Evolutionary conservation across 2,113 vertebrate species (phyloP), one percentile per base, ranked within the genome.

Genomic region (Scomber scombrus): DNA sequence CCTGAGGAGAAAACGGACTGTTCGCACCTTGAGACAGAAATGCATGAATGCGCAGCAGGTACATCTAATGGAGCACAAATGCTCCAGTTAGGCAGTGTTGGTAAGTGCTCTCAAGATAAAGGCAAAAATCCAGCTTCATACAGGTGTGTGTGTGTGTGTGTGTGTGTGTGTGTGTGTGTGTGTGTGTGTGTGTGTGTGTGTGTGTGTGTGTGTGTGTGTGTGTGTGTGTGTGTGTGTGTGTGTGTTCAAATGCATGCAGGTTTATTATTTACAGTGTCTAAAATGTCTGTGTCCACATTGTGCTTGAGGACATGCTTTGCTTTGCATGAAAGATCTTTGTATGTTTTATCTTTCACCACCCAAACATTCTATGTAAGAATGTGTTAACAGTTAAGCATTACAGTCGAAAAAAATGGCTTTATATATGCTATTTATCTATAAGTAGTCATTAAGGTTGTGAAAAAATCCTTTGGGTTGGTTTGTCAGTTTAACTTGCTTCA

Each of bases 81-180:
- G 70, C 46, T 84, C 3, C 63, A 74, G 63, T 69, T 84, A 31
- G 56, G 13, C 12, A 19, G 26, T 12, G 34, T 63, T 74, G n/a
- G 11, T 18, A 26, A 50, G 57, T 61, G 68, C 57, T 50, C n/a
- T 50, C 0, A 21, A 16, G 56, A 15, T 23, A 13, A 21, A 26
- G 16, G 63, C 8, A n/a, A 55, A 49, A 56, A 56, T 15, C 15
- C 26, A 45, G 12, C 12, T 64, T 11, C 23, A 11, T 52, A 11
- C 34, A 29, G 11, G 13, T 47, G 23, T 75, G 29, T 64, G 13
- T 5, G 15, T 45, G 49, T 21, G 10, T n/a, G 45, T 1, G 0
- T 12, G 19, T 29, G 29, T 56, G 11, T 69, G 40, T 64, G 40
- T 64, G 1, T 63, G 21, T 31, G 62, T 71, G 23, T 52, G 23